Conservation (phyloP, 1,140 invertebrate species). For the Heliconius nattereri region DNA sequence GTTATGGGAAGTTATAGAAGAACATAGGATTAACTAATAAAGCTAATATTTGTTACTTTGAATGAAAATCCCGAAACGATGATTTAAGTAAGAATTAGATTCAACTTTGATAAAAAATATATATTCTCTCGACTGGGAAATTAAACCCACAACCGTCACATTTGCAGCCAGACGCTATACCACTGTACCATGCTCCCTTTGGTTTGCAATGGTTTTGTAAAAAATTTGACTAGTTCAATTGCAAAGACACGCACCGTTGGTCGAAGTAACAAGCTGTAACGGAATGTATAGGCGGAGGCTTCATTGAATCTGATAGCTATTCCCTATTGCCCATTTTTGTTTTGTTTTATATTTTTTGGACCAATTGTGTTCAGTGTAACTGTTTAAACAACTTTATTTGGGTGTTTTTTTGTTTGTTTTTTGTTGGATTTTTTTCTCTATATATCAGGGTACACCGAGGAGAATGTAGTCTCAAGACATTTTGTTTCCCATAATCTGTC, state of each 20-base stretch:
- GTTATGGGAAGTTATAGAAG: too few species aligned
- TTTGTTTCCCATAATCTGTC: too few species aligned
- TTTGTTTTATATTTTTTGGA: neutral
- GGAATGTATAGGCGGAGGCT: conserved; percentile 5
- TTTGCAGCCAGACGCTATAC: neutral
- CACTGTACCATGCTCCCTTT: neutral
- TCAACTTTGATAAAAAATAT: too few species aligned
- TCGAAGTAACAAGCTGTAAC: conserved; percentile 1
- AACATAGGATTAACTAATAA: too few species aligned
- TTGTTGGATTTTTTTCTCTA: neutral
- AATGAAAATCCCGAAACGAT: too few species aligned
- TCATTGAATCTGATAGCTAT: conserved; percentile 8
- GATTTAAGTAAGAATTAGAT: too few species aligned
- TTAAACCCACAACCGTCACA: neutral
- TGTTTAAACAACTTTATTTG: conserved; percentile 6
- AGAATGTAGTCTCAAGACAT: too few species aligned
- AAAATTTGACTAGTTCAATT: neutral
- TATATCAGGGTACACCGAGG: too few species aligned
- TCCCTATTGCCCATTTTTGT: neutral
- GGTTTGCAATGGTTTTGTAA: neutral
- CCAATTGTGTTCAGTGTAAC: neutral
- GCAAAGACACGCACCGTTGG: conserved; percentile 10
- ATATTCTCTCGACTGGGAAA: too few species aligned
- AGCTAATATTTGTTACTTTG: too few species aligned
- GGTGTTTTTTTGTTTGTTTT: neutral